Evolutionary conservation across 1,140 invertebrate genomes (phyloP), one percentile per base, ranked within the genome.

Genomic region (Drosophila bocki): DNA sequence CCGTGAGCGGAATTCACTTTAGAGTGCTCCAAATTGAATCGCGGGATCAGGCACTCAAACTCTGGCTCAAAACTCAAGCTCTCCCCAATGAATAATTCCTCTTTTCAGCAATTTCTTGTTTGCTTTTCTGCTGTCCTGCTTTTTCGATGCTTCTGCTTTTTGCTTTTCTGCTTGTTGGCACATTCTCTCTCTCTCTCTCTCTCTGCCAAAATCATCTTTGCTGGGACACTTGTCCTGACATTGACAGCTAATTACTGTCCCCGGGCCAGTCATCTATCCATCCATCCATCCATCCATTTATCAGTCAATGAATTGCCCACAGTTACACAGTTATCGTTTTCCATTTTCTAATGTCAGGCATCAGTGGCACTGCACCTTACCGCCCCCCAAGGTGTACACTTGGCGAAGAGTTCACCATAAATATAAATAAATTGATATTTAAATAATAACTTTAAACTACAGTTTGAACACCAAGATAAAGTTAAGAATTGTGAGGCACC

Each of bases 231-330:
- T 76, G 72, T 75, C 74, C 68, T 77, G 83, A 44, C 76, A 65
- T 58, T 87, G 83, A 87, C 83, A 87, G 76, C 72, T 87, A 87
- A 87, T 87, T 87, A 87, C 63, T 56, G 67, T 56, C 67, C 63
- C 67, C 67, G 50, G 67, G 67, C 19, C 37, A 62, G 19, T 19
- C 29, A 54, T 53, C 45, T 45, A 48, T 48, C 58, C 29, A 37
- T 54, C 51, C 33, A 58, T 44, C 57, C 45, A 19, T 33, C 50
- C 8, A 65, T 75, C 54, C 53, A 53, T 48, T 48, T 48, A 26
- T 77, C 74, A 77, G 47, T 53, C 62, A 65, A 48, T 60, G 54
- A 29, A 70, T 70, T 53, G 39, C 48, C 39, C 63, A 39, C 67
- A 70, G 63, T 68, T 68, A 26, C 32, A 53, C 32, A 53, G 64